These are phyloP conservation scores for Bergia puertoricense DNA, from an alignment of 92 coral and sea anemone species.

Conservation along the genomic window DNA sequence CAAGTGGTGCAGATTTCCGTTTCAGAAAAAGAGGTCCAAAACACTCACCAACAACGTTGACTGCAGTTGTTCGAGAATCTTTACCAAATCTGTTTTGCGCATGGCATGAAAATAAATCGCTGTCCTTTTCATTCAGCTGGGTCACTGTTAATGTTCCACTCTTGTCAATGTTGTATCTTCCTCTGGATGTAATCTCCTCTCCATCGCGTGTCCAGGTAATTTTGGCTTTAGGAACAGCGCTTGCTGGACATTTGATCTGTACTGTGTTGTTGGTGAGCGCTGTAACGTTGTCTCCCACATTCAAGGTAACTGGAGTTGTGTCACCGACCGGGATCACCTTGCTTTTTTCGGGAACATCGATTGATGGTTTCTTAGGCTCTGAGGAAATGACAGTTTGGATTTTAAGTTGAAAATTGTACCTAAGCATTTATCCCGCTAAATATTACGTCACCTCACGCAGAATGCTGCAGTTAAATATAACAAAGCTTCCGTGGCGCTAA, in stretches of 20 bases:
- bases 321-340: constrained; percentile 17
- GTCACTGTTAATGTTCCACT: constrained; percentile 22
- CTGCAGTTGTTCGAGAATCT: constrained; percentile 24
- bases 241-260: constrained; percentile 21
- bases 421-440: too few relatives aligned
- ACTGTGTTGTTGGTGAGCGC: constrained; percentile 15
- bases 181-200: constrained; percentile 14
- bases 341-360: constrained; percentile 24
- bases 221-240: constrained; percentile 33
- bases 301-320: constrained; percentile 3
- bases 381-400: too few relatives aligned
- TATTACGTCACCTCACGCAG: too few relatives aligned
- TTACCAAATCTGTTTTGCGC: constrained; percentile 21
- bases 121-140: constrained; percentile 6
- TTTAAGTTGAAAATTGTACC: too few relatives aligned
- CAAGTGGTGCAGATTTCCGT: too few relatives aligned
- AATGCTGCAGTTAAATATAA: too few relatives aligned
- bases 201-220: constrained; percentile 26
- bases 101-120: constrained; percentile 11
- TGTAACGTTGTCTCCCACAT: constrained; percentile 28
- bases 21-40: not conserved
- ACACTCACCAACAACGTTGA: constrained; percentile 29
- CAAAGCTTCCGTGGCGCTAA: too few relatives aligned
- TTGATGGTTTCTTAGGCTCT: constrained; percentile 17
- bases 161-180: constrained; percentile 7